Evolutionary conservation across 2,797 vertebrate genomes (phyloP).

Genomic region (Buphagus erythrorhynchus): DNA sequence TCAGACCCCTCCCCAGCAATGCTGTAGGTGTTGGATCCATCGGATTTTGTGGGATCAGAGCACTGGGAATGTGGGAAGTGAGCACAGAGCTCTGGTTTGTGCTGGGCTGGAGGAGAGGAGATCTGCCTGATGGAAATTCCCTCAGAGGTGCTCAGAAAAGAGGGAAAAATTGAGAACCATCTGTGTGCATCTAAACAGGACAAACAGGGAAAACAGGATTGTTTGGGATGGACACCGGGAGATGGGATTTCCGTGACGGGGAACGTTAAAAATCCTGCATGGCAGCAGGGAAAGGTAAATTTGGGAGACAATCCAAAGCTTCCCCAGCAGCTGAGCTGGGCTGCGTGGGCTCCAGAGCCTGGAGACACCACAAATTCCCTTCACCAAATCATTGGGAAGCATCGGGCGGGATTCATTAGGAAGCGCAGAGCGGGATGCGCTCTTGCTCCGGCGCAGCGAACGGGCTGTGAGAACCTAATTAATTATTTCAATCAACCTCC

Average conservation of each 20-base stretch:
- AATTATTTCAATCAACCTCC: slow-evolving; percentile 43
- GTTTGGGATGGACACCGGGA: background rate
- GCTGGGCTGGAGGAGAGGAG: background rate
- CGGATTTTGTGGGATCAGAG: background rate
- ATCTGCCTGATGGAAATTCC: background rate
- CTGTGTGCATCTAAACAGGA: background rate
- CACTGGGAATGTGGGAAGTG: background rate
- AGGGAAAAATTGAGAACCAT: background rate
- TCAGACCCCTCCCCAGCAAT: background rate
- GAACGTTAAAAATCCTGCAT: background rate
- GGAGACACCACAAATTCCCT: background rate
- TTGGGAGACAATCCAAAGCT: background rate
- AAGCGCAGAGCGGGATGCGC: background rate
- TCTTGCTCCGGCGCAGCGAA: background rate
- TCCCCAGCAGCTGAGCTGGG: background rate
- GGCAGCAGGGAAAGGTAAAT: background rate
- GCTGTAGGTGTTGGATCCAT: background rate
- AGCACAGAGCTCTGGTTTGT: background rate
- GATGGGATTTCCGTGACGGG: background rate
- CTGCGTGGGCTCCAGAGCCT: background rate
- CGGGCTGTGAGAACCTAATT: slow-evolving; percentile 23
- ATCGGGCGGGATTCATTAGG: slow-evolving; percentile 7
- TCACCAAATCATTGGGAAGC: slow-evolving; percentile 47
- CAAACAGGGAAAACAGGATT: background rate
- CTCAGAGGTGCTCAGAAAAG: background rate